phyloP scores from a whole-genome alignment of 2,888 invertebrate species.

The Apeira syringaria region DNA sequence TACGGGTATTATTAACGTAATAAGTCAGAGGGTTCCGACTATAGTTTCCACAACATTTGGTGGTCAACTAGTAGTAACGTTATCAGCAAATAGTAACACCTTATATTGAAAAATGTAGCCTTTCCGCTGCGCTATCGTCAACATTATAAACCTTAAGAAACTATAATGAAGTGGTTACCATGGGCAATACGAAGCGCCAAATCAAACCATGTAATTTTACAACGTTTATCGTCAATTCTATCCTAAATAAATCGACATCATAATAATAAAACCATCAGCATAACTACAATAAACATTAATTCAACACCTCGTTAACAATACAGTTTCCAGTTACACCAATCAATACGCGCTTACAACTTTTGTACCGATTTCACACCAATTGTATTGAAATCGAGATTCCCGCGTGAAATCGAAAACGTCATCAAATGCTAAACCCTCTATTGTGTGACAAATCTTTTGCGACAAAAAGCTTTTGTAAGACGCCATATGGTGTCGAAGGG shows the following conservation, averaged over 20 bases:
- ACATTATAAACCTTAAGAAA: too few species aligned
- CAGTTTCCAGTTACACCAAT: conserved; percentile 45
- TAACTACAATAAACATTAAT: conserved; percentile 32
- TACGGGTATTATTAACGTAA: too few species aligned
- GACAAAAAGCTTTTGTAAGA: conserved; percentile 65
- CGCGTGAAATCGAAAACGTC: conserved; percentile 67
- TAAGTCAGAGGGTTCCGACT: too few species aligned
- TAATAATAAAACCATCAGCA: conserved; percentile 6
- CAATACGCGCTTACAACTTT: conserved; percentile 52
- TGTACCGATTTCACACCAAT: conserved; percentile 66
- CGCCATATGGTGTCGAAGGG: conserved; percentile 66
- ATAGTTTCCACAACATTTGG: too few species aligned
- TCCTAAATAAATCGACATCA: conserved; percentile 33
- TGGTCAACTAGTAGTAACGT: too few species aligned
- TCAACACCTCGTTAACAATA: conserved; percentile 32
- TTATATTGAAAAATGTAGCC: too few species aligned
- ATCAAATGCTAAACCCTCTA: conserved; percentile 61
- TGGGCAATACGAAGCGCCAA: too few species aligned
- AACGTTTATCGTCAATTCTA: too few species aligned
- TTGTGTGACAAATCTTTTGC: conserved; percentile 49
- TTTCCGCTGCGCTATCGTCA: too few species aligned
- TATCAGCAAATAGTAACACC: too few species aligned
- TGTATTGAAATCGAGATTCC: conserved; percentile 39
- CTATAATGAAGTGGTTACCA: too few species aligned
- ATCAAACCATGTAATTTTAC: too few species aligned